Evolutionary conservation across 2,888 invertebrate species (phyloP), one percentile per base, ranked within the genome.

Genomic region (Ochropleura plecta): DNA sequence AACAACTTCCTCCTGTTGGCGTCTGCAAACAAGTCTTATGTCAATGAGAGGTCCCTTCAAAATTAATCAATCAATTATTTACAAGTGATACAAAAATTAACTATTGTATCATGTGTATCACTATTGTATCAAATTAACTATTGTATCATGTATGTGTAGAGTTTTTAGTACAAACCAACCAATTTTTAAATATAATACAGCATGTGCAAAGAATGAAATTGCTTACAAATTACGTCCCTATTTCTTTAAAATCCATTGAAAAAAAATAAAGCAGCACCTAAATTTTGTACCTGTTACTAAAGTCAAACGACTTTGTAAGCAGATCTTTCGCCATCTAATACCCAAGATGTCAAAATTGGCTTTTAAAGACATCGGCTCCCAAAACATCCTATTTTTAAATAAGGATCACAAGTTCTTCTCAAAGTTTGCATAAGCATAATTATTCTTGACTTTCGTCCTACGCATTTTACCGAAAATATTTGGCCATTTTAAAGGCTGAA

Each of bases 381-480:
- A 78, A 83, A 53, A 46, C 20, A 59, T 30, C 5, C 18, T 70
- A 73, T 80, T 84, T 63, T 69, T 51, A 69, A 68, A 71, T 5
- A 69, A 76, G 18, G 60, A 62, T 75, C 48, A 44, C 68, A 71
- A 69, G 48, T 65, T 73, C 18, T 67, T 40, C 67, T 66, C 57
- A 55, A 73, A 82, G 72, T 78, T 72, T 72, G 44, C 53, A 57
- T 70, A 82, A 51, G 62, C 71, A 42, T 79, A 82, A 82, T 75
- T 72, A 70, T 73, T 70, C 65, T 78, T 71, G 70, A 85, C 63
- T 79, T 75, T 46, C 49, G 44, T 70, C 62, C 69, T 48, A 66
- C 79, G 65, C 68, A 62, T 60, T 82, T 82, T 55, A 72, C 51
- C 18, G 73, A 77, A 79, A 81, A 83, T 83, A 76, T 87, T 80